These are phyloP conservation scores for Diorhabda carinulata DNA, from an alignment of 1,140 invertebrate species.

Conservation along the genomic window DNA sequence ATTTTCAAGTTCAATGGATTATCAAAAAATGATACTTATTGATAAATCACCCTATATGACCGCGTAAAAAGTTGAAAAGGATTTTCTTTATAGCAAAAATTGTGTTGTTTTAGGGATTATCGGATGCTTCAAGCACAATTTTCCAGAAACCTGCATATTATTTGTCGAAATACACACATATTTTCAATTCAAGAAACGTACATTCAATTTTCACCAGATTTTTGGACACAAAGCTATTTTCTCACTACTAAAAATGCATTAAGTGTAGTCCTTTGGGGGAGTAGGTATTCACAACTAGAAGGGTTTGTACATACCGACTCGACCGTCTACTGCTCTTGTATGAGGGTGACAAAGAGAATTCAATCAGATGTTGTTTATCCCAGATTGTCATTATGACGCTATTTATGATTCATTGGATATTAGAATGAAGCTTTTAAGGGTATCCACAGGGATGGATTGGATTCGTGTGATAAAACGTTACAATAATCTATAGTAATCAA, in stretches of 20 bases:
- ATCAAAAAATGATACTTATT: too few species aligned
- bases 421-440: constrained; percentile 17
- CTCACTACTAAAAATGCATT: not conserved
- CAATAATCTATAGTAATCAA: too few species aligned
- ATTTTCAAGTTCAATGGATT: too few species aligned
- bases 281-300: not conserved
- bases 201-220: not conserved
- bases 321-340: not conserved
- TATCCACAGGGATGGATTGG: constrained; percentile 10
- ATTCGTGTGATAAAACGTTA: too few species aligned
- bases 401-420: constrained; percentile 35
- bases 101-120: too few species aligned
- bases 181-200: not conserved
- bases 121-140: too few species aligned
- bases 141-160: too few species aligned
- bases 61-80: too few species aligned
- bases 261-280: not conserved
- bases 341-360: constrained; percentile 23
- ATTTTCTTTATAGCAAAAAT: too few species aligned
- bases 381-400: constrained; percentile 33
- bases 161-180: not conserved
- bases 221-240: constrained; percentile 1
- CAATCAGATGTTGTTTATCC: constrained; percentile 35
- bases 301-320: not conserved
- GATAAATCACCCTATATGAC: too few species aligned